These are phyloP conservation scores for Chaetodon trifasciatus DNA, from an alignment of 2,797 vertebrate genomes.

Conservation along the genomic window DNA sequence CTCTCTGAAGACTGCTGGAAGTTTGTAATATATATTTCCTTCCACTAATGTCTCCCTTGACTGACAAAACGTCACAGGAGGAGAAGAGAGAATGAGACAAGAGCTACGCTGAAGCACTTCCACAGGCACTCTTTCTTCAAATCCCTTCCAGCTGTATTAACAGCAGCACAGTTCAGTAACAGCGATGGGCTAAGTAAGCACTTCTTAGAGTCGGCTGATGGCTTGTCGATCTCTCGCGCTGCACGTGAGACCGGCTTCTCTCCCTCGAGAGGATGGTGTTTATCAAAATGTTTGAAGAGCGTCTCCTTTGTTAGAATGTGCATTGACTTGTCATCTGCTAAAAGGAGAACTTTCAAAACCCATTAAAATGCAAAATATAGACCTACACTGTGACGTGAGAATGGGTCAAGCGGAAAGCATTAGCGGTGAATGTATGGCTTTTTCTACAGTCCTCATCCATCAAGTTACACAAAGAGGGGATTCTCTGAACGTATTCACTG, in stretches of 20 bases:
- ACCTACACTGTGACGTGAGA: constrained; percentile 32
- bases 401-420: constrained; percentile 68
- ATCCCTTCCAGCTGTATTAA: constrained; percentile 76
- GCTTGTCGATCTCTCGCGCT: constrained; percentile 49
- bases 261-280: constrained; percentile 52
- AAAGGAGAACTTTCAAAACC: constrained; percentile 47
- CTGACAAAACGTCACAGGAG: constrained; percentile 60
- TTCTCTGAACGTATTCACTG: constrained; percentile 68
- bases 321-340: constrained; percentile 59
- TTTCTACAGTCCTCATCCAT: constrained; percentile 69
- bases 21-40: constrained; percentile 70
- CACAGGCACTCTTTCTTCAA: constrained; percentile 40
- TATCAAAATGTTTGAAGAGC: constrained; percentile 45
- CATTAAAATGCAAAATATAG: constrained; percentile 73
- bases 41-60: constrained; percentile 72
- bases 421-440: constrained; percentile 56
- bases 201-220: constrained; percentile 61
- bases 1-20: constrained; percentile 68
- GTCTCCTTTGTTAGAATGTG: constrained; percentile 49
- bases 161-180: constrained; percentile 58
- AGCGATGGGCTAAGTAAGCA: constrained; percentile 64
- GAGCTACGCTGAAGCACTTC: constrained; percentile 54
- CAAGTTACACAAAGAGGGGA: constrained; percentile 61
- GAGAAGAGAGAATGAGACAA: constrained; percentile 53
- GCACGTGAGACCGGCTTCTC: constrained; percentile 16